These are phyloP conservation scores for Sebastes paucispinis DNA, from an alignment of 2,797 vertebrate species.

Conservation along the genomic window DNA sequence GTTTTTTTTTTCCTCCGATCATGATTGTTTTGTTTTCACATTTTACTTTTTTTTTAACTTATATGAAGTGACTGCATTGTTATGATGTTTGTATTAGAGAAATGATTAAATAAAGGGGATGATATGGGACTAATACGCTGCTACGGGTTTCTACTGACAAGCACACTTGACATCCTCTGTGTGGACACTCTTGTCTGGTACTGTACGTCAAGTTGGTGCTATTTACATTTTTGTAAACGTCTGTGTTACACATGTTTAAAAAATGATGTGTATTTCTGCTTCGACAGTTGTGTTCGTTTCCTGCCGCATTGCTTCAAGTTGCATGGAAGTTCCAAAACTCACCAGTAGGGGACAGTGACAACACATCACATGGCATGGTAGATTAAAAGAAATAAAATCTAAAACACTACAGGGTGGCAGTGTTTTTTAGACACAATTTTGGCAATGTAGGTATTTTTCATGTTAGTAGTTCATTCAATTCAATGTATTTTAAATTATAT, in stretches of 20 bases:
- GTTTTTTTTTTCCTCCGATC: constrained; percentile 41
- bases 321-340: constrained; percentile 39
- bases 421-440: not conserved
- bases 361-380: constrained; percentile 36
- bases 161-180: constrained; percentile 65
- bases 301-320: constrained; percentile 31
- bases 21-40: constrained; percentile 62
- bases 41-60: constrained; percentile 83
- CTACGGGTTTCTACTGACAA: constrained; percentile 81
- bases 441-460: not conserved
- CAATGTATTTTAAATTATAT: not conserved
- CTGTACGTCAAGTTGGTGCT: constrained; percentile 82
- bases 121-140: constrained; percentile 76
- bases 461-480: not conserved
- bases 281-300: constrained; percentile 55
- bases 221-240: constrained; percentile 72
- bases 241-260: constrained; percentile 63
- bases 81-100: constrained; percentile 73
- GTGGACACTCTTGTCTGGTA: constrained; percentile 65
- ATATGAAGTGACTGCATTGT: constrained; percentile 84
- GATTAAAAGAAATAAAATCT: constrained; percentile 47
- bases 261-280: constrained; percentile 60
- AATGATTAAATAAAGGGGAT: constrained; percentile 65
- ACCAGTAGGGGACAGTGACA: constrained; percentile 66
- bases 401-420: constrained; percentile 12